Evolutionary conservation across 1,140 invertebrate species (phyloP), one percentile per base, ranked within the genome.

Genomic region (Rhagoletis pomonella): DNA sequence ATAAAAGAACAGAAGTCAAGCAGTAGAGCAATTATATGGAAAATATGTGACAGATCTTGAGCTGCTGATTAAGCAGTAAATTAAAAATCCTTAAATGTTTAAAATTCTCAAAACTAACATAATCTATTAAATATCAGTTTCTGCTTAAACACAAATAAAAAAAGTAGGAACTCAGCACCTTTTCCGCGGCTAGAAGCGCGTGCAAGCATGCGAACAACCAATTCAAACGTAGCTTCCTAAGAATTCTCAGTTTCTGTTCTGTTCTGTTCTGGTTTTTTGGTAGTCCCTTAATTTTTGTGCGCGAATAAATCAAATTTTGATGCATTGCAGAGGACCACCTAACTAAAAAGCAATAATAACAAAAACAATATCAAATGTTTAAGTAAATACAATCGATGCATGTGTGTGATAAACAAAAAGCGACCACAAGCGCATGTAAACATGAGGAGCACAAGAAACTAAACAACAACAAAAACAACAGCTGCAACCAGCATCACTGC

Each of bases 221-320:
- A 17, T 62, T 62, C 14, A 6, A 58, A 58, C 55, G 12, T 6
- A 62, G 3, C 60, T 62, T 14, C 3, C 17, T 62, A 4, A 12
- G 10, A 12, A 62, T 62, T 65, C 14, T 67, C 14, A 67, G 29
- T 4, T 67, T 19, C n/a, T 39, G 3, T 39, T 39, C 10, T 9
- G 5, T 39, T 67, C 10, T 7, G 4, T 39, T 67, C 3, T 3
- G 3, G 19, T 19, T 67, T 19, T 67, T 19, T 67, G 9, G 64
- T 67, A 55, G 42, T 55, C 73, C 73, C 42, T 55, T 81, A 12
- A 81, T 47, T 81, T 81, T 81, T 12, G 17, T 81, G 73, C 73
- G 47, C 73, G 73, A 81, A 81, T 81, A 81, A 81, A 81, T 81
- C 73, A 81, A 81, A 81, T 81, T 81, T 81, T 81, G 73, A 81